Base-by-base conservation (phyloP, 2,888 invertebrate species). In the Tridacna crocea region DNA sequence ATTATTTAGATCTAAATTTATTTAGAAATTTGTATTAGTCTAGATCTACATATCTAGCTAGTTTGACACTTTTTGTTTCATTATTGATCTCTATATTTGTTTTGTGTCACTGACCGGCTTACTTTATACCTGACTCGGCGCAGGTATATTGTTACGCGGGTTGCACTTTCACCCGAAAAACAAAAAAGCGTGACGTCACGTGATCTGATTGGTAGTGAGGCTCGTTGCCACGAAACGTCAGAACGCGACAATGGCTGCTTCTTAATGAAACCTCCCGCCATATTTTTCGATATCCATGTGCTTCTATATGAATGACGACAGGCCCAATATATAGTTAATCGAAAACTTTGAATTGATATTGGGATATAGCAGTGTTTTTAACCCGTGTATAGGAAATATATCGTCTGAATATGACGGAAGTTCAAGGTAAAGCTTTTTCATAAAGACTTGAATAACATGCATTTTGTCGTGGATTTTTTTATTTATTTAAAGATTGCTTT, bases 151-250 rank as follows among this genome's bases (percentile, higher is more conserved):
- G 60, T 48, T 70, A 60, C 26, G 70, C 61, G 79, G 72, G 72
- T 73, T 58, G 72, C 79, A 85, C 85, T 86, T 86, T 86, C 85
- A 81, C 77, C 55, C 66, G 65, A 8, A 36, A 81, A 79, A 81
- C 74, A 81, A 78, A 70, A n/a, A 68, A 66, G n/a, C 24, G 51
- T 70, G 70, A 76, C 79, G 82, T 83, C 86, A 86, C 83, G 83
- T 83, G 85, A 79, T 65, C 58, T 15, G 63, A 51, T 63, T 61
- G 72, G 81, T 78, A 75, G 72, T 77, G 77, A 81, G 79, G 82
- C 55, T 51, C 72, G 86, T 86, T 79, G 86, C 86, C 74, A 82
- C 27, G 83, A 51, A 63, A 82, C 84, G 60, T 48, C 72, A 79
- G 74, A 80, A 82, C 82, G 82, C 48, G 66, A 66, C 70, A 70